Percentiles rank a stretch among this genome's conserved stretches.
phyloP scores from a whole-genome alignment of 2,113 vertebrate species.

The Sclerurus mexicanus region DNA sequence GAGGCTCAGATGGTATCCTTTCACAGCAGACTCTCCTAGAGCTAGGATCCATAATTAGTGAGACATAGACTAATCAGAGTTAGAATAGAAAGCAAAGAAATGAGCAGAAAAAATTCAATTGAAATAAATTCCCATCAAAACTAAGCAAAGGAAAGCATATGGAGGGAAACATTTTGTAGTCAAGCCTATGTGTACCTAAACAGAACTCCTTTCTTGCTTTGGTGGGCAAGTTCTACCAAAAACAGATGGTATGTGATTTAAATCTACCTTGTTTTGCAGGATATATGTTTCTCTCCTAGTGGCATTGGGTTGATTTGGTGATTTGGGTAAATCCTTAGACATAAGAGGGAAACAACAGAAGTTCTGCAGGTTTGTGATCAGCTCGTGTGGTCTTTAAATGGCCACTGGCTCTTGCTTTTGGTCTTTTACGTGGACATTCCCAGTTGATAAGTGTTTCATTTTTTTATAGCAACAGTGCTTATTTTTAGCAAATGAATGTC shows the following conservation, averaged over 20 bases:
- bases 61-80: not conserved
- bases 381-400: not conserved
- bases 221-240: not conserved
- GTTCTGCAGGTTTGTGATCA: not conserved
- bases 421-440: not conserved
- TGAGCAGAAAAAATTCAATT: not conserved
- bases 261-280: not conserved
- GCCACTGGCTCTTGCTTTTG: not conserved
- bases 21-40: not conserved
- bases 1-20: not conserved
- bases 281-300: not conserved
- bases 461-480: not conserved
- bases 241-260: not conserved
- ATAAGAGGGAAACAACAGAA: not conserved
- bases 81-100: not conserved
- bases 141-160: not conserved
- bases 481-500: not conserved
- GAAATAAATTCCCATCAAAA: not conserved
- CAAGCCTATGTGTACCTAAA: not conserved
- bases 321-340: not conserved
- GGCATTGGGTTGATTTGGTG: accelerated
- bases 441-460: not conserved
- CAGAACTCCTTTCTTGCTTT: not conserved
- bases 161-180: not conserved
- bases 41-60: not conserved